Percentiles rank a stretch among this genome's conserved stretches.
Conservation (phyloP, 1,140 invertebrate species). For the Vanessa atalanta region DNA sequence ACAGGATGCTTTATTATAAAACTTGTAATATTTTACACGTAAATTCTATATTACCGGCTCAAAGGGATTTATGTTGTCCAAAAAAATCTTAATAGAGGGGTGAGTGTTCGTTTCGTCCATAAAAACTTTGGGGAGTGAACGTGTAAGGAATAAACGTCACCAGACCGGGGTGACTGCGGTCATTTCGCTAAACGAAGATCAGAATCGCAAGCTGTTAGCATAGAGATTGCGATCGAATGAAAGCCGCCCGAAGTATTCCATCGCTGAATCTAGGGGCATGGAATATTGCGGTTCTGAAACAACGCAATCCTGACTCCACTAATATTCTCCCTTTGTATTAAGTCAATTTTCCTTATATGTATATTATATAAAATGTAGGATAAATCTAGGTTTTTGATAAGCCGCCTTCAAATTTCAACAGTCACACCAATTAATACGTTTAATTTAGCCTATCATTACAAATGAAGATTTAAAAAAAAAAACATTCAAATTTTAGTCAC, state of each 20-base stretch:
- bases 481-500: too few species aligned
- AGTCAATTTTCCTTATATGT: slow-evolving; percentile 58
- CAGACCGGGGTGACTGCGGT: slow-evolving; percentile 74
- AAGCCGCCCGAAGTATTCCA: slow-evolving; percentile 75
- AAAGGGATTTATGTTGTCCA: slow-evolving; percentile 55
- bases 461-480: too few species aligned
- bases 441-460: too few species aligned
- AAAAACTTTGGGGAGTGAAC: slow-evolving; percentile 77
- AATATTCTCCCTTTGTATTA: slow-evolving; percentile 61
- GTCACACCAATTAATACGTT: too few species aligned
- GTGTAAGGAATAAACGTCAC: slow-evolving; percentile 79
- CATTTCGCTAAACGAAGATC: slow-evolving; percentile 81
- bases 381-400: not conserved
- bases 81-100: slow-evolving; percentile 64
- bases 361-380: not conserved
- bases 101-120: slow-evolving; percentile 64
- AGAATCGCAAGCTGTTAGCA: slow-evolving; percentile 80
- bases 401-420: too few species aligned
- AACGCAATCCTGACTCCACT: slow-evolving; percentile 66
- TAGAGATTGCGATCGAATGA: slow-evolving; percentile 80
- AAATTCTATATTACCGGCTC: slow-evolving; percentile 25
- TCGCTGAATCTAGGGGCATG: slow-evolving; percentile 71
- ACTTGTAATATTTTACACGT: slow-evolving; percentile 27
- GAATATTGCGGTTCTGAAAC: slow-evolving; percentile 73
- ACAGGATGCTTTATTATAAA: slow-evolving; percentile 4